Evolutionary conservation across 2,888 invertebrate genomes (phyloP), one percentile per base, ranked within the genome.

Genomic region (Piscicola geometra): DNA sequence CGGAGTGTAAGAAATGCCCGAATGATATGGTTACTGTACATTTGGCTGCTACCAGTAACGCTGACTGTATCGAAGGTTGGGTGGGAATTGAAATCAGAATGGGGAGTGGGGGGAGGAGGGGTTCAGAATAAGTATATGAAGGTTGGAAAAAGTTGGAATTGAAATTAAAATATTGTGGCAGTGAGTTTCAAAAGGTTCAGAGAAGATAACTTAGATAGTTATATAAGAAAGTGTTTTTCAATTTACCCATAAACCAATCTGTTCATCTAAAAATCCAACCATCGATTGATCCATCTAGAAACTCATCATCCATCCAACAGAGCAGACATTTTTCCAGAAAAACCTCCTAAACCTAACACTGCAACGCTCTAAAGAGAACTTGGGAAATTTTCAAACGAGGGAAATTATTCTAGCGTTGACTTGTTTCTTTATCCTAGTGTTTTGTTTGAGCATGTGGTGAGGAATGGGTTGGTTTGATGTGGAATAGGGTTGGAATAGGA

Each of bases 31-130:
- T 73, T 2, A 73, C 73, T 9, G 18, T n/a, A 18, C n/a, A n/a
- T 21, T 35, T 9, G 15, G 73, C 33, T 64, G 35, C 73, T 35
- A 73, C 47, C n/a, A 18, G 18, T 25, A 47, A 28, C 15, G 32
- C 70, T 5, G 5, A 41, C 28, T 70, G 70, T 28, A 21, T 70
- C 41, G 47, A 70, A 15, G 41, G 70, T 70, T 5, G 21, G 50
- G 9, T 47, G 50, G 21, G n/a, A n/a, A n/a, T n/a, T n/a, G n/a
- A n/a, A n/a, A n/a, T n/a, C n/a, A 41, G 41, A 41, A 15, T 41
- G 41, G 41, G 41, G 9, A 41, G 41, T 9, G 15, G 41, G 41
- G 41, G 5, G 41, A 15, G 41, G 41, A 15, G 41, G 5, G 15
- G 41, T 41, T 41, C 9, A n/a, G n/a, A n/a, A n/a, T n/a, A n/a